These are phyloP conservation scores for Henricia sp. DNA, from an alignment of 53 echinoderm and acorn worm species.

Conservation along the genomic window DNA sequence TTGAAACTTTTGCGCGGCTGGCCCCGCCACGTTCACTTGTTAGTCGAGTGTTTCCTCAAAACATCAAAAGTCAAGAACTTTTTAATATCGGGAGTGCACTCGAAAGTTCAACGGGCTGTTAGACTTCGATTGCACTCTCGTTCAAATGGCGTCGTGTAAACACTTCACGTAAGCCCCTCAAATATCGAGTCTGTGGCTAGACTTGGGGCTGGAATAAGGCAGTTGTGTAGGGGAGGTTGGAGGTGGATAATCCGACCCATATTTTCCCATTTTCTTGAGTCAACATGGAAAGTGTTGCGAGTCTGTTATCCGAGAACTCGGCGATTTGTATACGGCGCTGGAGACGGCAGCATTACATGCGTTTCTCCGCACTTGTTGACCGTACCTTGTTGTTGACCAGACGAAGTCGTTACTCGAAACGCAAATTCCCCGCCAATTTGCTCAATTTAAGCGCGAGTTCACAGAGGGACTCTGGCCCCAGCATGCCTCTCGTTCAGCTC, in stretches of 20 bases:
- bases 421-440: constrained; percentile 11
- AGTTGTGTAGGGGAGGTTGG: too few relatives aligned
- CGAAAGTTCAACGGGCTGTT: constrained; percentile 11
- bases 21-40: background rate
- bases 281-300: constrained; percentile 12
- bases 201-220: too few relatives aligned
- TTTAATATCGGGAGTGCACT: background rate
- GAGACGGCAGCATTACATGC: background rate
- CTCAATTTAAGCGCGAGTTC: background rate
- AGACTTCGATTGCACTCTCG: background rate
- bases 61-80: constrained; percentile 23
- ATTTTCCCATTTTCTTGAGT: constrained; percentile 11
- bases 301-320: constrained; percentile 13
- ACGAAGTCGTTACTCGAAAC: background rate
- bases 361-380: background rate
- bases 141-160: background rate
- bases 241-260: background rate
- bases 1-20: background rate
- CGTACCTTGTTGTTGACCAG: background rate
- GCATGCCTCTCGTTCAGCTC: background rate
- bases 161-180: background rate
- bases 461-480: background rate
- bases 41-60: background rate
- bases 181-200: too few relatives aligned
- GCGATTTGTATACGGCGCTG: constrained; percentile 9